Conservation (phyloP, 2,888 invertebrate genomes). For the Calameuta pallipes region DNA sequence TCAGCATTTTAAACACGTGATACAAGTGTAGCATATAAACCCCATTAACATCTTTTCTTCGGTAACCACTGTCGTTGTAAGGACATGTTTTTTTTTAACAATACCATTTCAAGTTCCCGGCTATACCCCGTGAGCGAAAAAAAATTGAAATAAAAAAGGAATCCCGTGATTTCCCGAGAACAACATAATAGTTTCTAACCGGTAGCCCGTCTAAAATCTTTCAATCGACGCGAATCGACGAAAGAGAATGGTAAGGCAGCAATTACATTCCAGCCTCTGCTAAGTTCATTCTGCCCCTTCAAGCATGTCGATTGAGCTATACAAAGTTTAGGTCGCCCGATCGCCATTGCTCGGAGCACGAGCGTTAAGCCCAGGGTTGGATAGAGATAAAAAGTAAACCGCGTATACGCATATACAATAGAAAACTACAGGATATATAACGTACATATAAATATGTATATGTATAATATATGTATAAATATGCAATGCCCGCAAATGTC, state of each 20-base stretch:
- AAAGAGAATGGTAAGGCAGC: background rate
- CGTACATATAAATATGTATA: background rate
- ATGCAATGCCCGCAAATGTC: background rate
- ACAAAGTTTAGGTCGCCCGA: slow-evolving; percentile 39
- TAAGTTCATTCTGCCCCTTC: slow-evolving; percentile 35
- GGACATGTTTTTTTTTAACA: background rate
- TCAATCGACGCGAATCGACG: background rate
- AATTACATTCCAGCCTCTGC: slow-evolving; percentile 20
- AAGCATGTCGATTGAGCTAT: slow-evolving; percentile 40
- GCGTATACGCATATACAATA: background rate
- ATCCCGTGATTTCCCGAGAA: too few species aligned
- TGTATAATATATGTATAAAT: background rate
- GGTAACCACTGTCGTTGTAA: background rate
- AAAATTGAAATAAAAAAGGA: too few species aligned
- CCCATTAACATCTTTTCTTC: background rate
- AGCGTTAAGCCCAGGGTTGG: background rate
- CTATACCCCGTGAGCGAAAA: too few species aligned
- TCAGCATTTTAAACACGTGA: background rate
- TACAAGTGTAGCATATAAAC: background rate
- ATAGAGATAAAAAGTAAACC: background rate
- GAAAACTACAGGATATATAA: background rate
- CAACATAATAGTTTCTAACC: background rate
- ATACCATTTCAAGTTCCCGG: too few species aligned
- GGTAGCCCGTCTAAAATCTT: background rate
- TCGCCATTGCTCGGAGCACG: slow-evolving; percentile 26